phyloP scores from a whole-genome alignment of 92 coral and sea anemone genomes.

The Phymanthus crucifer region DNA sequence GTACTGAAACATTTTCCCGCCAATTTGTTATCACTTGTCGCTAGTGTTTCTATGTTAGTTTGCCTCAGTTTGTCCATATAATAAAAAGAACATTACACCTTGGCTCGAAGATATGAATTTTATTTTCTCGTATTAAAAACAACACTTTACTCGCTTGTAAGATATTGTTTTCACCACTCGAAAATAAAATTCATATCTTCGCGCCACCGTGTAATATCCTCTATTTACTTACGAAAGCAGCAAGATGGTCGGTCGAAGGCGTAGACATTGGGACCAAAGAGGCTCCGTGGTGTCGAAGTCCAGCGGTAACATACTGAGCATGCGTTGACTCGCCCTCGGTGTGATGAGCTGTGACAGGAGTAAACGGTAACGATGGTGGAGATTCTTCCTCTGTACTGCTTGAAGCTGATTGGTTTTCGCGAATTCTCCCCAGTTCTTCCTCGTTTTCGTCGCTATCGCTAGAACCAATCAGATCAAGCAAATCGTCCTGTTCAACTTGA shows the following conservation, averaged over 20 bases:
- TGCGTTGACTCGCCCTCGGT: slow-evolving; percentile 8
- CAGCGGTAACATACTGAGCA: slow-evolving; percentile 39
- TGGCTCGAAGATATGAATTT: too few relatives aligned
- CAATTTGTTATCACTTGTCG: too few relatives aligned
- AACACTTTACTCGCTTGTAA: too few relatives aligned
- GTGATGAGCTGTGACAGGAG: slow-evolving; percentile 33
- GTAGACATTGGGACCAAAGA: slow-evolving; percentile 29
- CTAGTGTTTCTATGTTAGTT: too few relatives aligned
- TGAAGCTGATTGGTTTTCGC: slow-evolving; percentile 17
- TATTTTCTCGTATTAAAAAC: too few relatives aligned
- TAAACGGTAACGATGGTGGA: slow-evolving; percentile 4
- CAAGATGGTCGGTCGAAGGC: slow-evolving; percentile 50
- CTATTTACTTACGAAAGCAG: slow-evolving; percentile 63
- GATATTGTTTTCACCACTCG: too few relatives aligned
- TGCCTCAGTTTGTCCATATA: too few relatives aligned
- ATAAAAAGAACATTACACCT: too few relatives aligned
- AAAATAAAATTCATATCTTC: too few relatives aligned
- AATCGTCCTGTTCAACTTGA: slow-evolving; percentile 57
- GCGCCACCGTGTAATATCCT: too few relatives aligned
- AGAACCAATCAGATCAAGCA: slow-evolving; percentile 75
- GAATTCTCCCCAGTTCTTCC: slow-evolving; percentile 27
- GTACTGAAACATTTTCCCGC: too few relatives aligned
- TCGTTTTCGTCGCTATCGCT: slow-evolving; percentile 53
- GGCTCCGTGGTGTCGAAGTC: slow-evolving; percentile 46
- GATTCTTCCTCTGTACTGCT: slow-evolving; percentile 8